Percentiles rank a stretch among this genome's conserved stretches.
Evolutionary conservation across 1,140 invertebrate species (phyloP).

Genomic region (Nebria ingens): DNA sequence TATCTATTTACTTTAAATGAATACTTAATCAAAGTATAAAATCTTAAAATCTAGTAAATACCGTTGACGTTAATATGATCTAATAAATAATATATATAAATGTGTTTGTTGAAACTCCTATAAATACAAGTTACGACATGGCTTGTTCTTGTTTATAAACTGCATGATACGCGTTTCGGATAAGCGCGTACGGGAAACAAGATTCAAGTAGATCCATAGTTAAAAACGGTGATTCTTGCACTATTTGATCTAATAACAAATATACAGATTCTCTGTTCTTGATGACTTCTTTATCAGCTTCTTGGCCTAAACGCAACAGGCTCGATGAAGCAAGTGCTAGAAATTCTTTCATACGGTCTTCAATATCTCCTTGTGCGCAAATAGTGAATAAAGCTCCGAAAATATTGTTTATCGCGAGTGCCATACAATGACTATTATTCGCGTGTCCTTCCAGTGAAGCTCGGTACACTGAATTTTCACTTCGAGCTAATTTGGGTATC

Average conservation of each 20-base stretch:
- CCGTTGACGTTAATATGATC: background rate
- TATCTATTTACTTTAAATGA: background rate
- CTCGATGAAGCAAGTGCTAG: slow-evolving; percentile 93
- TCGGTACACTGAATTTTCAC: slow-evolving; percentile 79
- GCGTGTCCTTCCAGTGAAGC: slow-evolving; percentile 89
- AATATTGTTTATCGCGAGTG: slow-evolving; percentile 91
- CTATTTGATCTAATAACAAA: slow-evolving; percentile 88
- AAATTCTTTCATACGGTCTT: slow-evolving; percentile 97
- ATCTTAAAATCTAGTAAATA: background rate
- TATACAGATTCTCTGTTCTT: slow-evolving; percentile 94
- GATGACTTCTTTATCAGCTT: slow-evolving; percentile 88
- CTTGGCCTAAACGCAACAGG: slow-evolving; percentile 84
- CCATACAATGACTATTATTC: slow-evolving; percentile 98
- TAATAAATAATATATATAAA: slow-evolving; percentile 1
- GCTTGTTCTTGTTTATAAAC: slow-evolving; percentile 82
- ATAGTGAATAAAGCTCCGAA: slow-evolving; percentile 95
- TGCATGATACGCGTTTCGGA: slow-evolving; percentile 92
- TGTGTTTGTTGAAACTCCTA: background rate
- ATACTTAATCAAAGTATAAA: slow-evolving; percentile 6
- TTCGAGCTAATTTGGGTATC: slow-evolving; percentile 89
- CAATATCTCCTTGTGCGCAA: slow-evolving; percentile 88
- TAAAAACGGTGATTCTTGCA: slow-evolving; percentile 93
- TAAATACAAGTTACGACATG: slow-evolving; percentile 36
- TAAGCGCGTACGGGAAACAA: slow-evolving; percentile 94
- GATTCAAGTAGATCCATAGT: slow-evolving; percentile 97